Evolutionary conservation across 2,797 vertebrate genomes (phyloP), one percentile per base, ranked within the genome.

Genomic region (Arremon brunneinucha): DNA sequence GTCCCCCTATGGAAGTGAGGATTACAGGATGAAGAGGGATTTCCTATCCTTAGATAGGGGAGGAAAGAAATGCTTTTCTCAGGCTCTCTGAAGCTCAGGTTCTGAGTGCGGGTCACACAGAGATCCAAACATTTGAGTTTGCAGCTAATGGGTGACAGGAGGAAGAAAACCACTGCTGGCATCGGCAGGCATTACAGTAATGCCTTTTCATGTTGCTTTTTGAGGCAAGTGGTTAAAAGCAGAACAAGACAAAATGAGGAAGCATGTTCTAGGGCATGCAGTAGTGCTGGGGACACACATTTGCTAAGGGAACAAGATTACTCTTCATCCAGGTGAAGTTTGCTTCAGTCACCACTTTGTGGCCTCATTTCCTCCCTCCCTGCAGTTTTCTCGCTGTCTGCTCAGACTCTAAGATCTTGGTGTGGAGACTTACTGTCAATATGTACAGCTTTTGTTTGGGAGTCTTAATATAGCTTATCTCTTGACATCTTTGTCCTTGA

Each of bases 311-410:
- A 87, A 23, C 23, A 28, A n/a, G 27, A 10, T 34, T 56, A 5
- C 37, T 69, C 46, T 49, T 62, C 47, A 35, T 70, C 34, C 0
- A 5, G 15, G 30, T 68, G 53, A 85, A 62, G 50, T 83, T 89
- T 2, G 2, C 70, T 68, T 83, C 13, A 3, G 3, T 63, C 50
- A 63, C 65, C 30, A 6, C 67, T 72, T 67, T 12, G 41, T 79
- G 83, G 44, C 83, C 50, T 90, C 67, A 6, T 86, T 95, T 84
- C 44, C 16, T 90, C 70, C 60, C 70, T 82, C 56, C 14, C n/a
- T 72, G 67, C 47, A 67, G 74, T 85, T 79, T 90, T 72, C 56
- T 81, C 65, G 22, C 49, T 57, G 16, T 53, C 57, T 91, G 34
- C 63, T 76, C 52, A 77, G 59, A 20, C 23, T 79, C 47, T 39